These are phyloP conservation scores for Brachyalestes nurse DNA, from an alignment of 2,797 vertebrate genomes.

Conservation along the genomic window DNA sequence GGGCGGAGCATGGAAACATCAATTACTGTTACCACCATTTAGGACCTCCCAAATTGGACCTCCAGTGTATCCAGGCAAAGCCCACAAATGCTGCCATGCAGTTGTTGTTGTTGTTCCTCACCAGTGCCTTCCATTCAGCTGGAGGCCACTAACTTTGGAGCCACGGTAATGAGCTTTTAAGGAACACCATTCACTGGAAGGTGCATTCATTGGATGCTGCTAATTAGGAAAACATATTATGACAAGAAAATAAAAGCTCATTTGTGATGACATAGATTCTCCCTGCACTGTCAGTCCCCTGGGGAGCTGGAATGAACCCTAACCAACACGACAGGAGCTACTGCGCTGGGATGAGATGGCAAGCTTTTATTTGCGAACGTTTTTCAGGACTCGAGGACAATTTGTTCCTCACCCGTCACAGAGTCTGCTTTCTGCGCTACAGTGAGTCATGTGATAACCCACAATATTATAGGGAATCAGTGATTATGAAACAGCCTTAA, in stretches of 20 bases:
- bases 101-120: background rate
- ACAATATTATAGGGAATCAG: background rate
- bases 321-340: slow-evolving; percentile 29
- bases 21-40: slow-evolving; percentile 43
- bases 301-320: slow-evolving; percentile 34
- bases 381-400: slow-evolving; percentile 14
- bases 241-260: slow-evolving; percentile 46
- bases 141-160: slow-evolving; percentile 11
- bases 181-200: slow-evolving; percentile 20
- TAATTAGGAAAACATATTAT: slow-evolving; percentile 37
- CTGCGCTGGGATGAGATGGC: slow-evolving; percentile 24
- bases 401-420: slow-evolving; percentile 14
- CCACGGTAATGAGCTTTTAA: slow-evolving; percentile 34
- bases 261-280: slow-evolving; percentile 39
- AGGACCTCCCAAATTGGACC: slow-evolving; percentile 26
- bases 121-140: slow-evolving; percentile 14
- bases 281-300: slow-evolving; percentile 34
- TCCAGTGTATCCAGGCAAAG: background rate
- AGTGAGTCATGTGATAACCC: slow-evolving; percentile 1
- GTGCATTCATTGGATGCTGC: slow-evolving; percentile 41
- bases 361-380: slow-evolving; percentile 26
- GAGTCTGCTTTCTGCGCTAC: background rate
- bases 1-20: background rate
- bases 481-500: slow-evolving; percentile 19
- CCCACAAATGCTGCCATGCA: background rate